Conservation (phyloP, 2,113 vertebrate species). For the Halcyon senegalensis region DNA sequence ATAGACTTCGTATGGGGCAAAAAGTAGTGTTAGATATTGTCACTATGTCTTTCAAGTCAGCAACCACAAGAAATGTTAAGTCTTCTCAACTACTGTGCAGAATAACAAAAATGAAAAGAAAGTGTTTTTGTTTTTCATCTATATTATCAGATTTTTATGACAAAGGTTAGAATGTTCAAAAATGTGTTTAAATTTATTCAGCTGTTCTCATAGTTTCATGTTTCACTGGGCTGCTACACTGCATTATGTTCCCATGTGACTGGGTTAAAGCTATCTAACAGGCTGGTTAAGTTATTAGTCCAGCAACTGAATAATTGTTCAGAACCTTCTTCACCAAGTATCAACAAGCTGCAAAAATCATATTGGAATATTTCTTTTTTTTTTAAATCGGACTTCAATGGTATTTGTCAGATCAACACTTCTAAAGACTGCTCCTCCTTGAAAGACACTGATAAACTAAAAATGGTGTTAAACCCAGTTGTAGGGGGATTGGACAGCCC, state of each 20-base stretch:
- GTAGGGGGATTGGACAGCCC: neutral
- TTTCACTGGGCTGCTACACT: slow-evolving; percentile 70
- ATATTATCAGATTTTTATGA: slow-evolving; percentile 69
- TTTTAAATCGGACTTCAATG: neutral
- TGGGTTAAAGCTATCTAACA: slow-evolving; percentile 64
- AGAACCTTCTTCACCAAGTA: neutral
- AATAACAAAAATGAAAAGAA: slow-evolving; percentile 60
- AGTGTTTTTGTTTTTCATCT: slow-evolving; percentile 47
- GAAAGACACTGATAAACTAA: neutral
- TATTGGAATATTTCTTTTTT: neutral
- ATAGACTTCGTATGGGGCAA: slow-evolving; percentile 58
- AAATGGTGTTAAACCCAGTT: neutral
- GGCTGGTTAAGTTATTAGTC: slow-evolving; percentile 45
- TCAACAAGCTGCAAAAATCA: slow-evolving; percentile 11
- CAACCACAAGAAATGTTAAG: slow-evolving; percentile 35
- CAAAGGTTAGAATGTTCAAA: slow-evolving; percentile 61
- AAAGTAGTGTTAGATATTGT: slow-evolving; percentile 39
- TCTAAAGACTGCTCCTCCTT: neutral
- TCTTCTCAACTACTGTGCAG: slow-evolving; percentile 59
- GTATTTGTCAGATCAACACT: neutral
- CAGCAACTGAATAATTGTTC: slow-evolving; percentile 24
- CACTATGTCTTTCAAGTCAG: slow-evolving; percentile 43
- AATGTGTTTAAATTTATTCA: slow-evolving; percentile 74
- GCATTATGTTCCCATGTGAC: slow-evolving; percentile 57
- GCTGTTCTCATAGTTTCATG: slow-evolving; percentile 70